Conservation (phyloP, 2,113 vertebrate genomes). For the Bostrychus sinensis region DNA sequence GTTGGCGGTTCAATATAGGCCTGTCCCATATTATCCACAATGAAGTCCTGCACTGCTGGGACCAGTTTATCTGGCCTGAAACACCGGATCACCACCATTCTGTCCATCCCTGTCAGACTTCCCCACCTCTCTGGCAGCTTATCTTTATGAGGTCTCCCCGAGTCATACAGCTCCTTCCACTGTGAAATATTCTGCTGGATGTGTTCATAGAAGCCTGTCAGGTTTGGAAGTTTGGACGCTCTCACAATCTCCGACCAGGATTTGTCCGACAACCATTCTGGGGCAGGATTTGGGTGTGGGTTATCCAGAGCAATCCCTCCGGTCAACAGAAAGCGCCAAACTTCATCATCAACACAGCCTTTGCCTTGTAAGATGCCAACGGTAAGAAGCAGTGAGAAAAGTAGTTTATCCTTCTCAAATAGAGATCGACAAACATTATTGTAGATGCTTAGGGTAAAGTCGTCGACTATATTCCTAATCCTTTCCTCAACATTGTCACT, state of each 20-base stretch:
- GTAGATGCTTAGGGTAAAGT: conserved; percentile 89
- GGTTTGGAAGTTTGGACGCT: conserved; percentile 78
- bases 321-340: conserved; percentile 90
- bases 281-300: conserved; percentile 84
- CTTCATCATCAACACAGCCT: conserved; percentile 74
- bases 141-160: conserved; percentile 82
- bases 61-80: conserved; percentile 89
- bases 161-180: conserved; percentile 88
- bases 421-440: conserved; percentile 88
- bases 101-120: conserved; percentile 81
- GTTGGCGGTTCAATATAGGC: conserved; percentile 87
- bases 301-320: conserved; percentile 89
- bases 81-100: conserved; percentile 87
- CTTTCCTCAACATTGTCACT: conserved; percentile 82
- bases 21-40: conserved; percentile 77
- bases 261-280: conserved; percentile 83
- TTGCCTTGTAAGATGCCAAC: conserved; percentile 85
- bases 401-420: conserved; percentile 93
- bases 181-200: conserved; percentile 78
- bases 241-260: conserved; percentile 91
- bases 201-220: conserved; percentile 78
- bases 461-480: conserved; percentile 73
- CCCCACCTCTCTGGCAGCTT: conserved; percentile 80
- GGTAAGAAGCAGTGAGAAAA: conserved; percentile 89
- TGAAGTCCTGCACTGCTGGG: conserved; percentile 87